Evolutionary conservation across 1,140 invertebrate species (phyloP), one percentile per base, ranked within the genome.

Genomic region (Drosophila trapezifrons): DNA sequence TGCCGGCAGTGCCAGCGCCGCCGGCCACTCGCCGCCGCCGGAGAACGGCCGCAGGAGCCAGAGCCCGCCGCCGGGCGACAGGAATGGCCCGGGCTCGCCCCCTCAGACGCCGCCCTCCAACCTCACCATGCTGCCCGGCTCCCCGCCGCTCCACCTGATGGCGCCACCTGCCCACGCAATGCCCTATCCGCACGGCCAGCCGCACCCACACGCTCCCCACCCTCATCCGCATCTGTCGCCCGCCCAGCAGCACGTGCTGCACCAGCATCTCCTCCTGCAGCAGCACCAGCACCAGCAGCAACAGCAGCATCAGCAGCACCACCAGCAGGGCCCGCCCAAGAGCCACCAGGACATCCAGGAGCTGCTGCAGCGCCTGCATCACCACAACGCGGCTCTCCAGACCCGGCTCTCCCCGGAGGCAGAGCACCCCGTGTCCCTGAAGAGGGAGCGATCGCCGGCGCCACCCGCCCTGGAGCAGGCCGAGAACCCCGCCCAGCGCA

Each of bases 401-500:
- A 91, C 90, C 12, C 77, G 90, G 4, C 82, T 91, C 40, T 84
- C 90, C 8, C 84, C 85, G 4, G 73, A 87, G n/a, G 35, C 59
- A 4, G 90, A 89, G n/a, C 37, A 69, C 18, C 55, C 75, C 7
- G 65, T 90, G 13, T 73, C 81, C 3, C 35, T 91, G 10, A 91
- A 91, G 52, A 82, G 90, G n/a, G 90, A 91, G 42, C 84, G 90
- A 2, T 91, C 90, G 3, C 90, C 90, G 2, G 76, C 63, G 3
- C 79, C 87, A 3, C 60, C 70, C 2, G 72, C 71, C 20, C 6
- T 49, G 12, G 90, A 91, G 35, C 78, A 90, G 25, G 52, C 70
- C 10, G 90, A 91, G 58, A 89, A 91, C 80, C 90, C 90, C 4
- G 78, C 90, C 10, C 90, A 91, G 76, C 84, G 90, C 59, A 91